A percentile compares a stretch with the other conserved stretches of the same genome.
Conservation (phyloP, 2,888 invertebrate species). For the Xylota segnis region DNA sequence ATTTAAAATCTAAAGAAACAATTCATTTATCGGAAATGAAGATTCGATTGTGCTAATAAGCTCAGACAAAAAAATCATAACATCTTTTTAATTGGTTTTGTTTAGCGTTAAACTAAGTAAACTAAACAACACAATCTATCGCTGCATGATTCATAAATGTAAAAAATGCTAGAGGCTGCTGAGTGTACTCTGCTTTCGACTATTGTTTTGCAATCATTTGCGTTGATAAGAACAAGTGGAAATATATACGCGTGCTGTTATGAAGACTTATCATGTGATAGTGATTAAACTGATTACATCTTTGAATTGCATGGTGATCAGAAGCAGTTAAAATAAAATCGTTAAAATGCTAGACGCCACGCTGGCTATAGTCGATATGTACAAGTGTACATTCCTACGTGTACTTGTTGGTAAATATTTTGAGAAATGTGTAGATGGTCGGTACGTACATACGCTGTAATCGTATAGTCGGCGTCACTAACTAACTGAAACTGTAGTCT, state of each 20-base stretch:
- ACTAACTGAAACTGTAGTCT: background rate
- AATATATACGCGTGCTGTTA: slow-evolving; percentile 2
- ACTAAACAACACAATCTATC: background rate
- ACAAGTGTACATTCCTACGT: too few species aligned
- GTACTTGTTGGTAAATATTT: background rate
- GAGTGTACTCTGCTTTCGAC: background rate
- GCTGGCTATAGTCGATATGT: slow-evolving; percentile 11
- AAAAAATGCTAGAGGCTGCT: background rate
- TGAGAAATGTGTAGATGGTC: background rate
- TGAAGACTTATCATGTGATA: slow-evolving; percentile 27
- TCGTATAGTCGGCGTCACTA: background rate
- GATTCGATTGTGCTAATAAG: background rate
- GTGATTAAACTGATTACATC: slow-evolving; percentile 11
- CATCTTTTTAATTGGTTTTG: background rate
- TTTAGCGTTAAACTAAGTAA: too few species aligned
- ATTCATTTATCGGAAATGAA: too few species aligned
- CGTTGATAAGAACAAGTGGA: background rate
- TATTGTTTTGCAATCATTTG: slow-evolving; percentile 1
- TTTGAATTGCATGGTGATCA: background rate
- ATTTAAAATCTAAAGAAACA: too few species aligned
- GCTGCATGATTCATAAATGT: background rate
- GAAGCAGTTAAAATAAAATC: background rate
- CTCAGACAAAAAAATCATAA: background rate
- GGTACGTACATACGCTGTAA: background rate
- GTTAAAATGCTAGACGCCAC: slow-evolving; percentile 14